A percentile compares a stretch with the other conserved stretches of the same genome.
Evolutionary conservation across 2,113 vertebrate species (phyloP).

Genomic region (Cromileptes altivelis): DNA sequence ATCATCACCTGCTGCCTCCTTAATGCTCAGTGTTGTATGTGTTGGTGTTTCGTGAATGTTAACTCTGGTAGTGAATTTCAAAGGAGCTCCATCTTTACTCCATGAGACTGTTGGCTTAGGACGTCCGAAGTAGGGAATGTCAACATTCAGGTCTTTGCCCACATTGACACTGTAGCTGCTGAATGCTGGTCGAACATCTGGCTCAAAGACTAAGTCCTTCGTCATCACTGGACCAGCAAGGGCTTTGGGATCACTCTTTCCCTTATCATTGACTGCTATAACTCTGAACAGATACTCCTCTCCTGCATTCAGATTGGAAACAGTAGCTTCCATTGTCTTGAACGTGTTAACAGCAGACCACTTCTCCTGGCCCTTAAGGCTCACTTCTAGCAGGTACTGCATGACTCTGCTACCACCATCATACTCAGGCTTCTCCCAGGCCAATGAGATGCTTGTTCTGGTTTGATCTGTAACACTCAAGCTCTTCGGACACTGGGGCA

Average conservation of each 20-base stretch:
- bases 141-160: slow-evolving; percentile 93
- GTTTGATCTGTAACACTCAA: slow-evolving; percentile 95
- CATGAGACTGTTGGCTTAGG: slow-evolving; percentile 94
- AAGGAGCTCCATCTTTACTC: slow-evolving; percentile 91
- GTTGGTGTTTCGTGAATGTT: slow-evolving; percentile 88
- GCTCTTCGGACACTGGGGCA: slow-evolving; percentile 95
- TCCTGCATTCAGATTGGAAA: slow-evolving; percentile 93
- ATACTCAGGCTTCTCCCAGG: slow-evolving; percentile 96
- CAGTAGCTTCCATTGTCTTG: slow-evolving; percentile 92
- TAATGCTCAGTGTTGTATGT: slow-evolving; percentile 91
- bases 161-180: slow-evolving; percentile 94
- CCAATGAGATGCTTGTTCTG: slow-evolving; percentile 93
- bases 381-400: slow-evolving; percentile 96
- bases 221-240: slow-evolving; percentile 94
- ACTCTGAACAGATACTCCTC: slow-evolving; percentile 97
- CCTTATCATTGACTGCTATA: slow-evolving; percentile 96
- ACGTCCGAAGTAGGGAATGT: slow-evolving; percentile 93
- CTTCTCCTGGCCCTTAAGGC: slow-evolving; percentile 93
- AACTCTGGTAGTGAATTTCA: slow-evolving; percentile 95
- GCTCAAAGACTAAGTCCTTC: slow-evolving; percentile 96
- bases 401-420: slow-evolving; percentile 97
- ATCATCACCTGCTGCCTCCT: slow-evolving; percentile 94
- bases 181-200: slow-evolving; percentile 93
- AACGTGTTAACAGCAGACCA: slow-evolving; percentile 94
- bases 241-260: slow-evolving; percentile 94